Conservation (phyloP, 1,140 invertebrate species). For the Varroa destructor region DNA sequence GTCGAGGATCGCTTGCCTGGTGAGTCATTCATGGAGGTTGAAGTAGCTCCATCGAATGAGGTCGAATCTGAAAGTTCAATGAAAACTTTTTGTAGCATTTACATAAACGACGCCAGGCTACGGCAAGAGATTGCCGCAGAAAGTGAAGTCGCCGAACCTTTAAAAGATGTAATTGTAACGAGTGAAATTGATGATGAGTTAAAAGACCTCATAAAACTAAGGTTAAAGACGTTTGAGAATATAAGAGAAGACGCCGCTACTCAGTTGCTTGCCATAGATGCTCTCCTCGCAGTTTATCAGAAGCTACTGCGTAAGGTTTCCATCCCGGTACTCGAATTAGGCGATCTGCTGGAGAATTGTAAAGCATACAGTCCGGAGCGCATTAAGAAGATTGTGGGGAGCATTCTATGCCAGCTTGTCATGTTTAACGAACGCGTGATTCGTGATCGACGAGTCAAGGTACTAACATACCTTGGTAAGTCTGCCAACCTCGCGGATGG, state of each 20-base stretch:
- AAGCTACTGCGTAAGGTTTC: background rate
- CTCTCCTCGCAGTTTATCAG: background rate
- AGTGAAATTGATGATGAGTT: background rate
- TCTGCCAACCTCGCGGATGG: background rate
- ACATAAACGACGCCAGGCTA: background rate
- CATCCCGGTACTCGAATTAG: constrained; percentile 9
- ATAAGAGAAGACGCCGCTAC: background rate
- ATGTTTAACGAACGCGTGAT: background rate
- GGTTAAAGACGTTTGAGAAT: background rate
- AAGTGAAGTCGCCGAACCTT: background rate
- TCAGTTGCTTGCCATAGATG: background rate
- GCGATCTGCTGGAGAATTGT: background rate
- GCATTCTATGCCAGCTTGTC: constrained; percentile 15
- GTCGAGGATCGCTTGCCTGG: constrained; percentile 1
- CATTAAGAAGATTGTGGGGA: background rate
- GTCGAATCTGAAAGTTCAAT: background rate
- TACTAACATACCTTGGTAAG: background rate
- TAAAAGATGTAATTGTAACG: background rate
- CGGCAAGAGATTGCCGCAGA: background rate
- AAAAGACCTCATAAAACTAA: constrained; percentile 1
- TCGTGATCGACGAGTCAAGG: background rate
- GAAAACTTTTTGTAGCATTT: background rate
- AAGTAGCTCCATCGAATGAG: background rate
- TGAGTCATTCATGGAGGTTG: background rate
- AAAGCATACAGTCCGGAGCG: background rate